phyloP scores from a whole-genome alignment of 2,888 invertebrate genomes.

The Anarsia innoxiella region DNA sequence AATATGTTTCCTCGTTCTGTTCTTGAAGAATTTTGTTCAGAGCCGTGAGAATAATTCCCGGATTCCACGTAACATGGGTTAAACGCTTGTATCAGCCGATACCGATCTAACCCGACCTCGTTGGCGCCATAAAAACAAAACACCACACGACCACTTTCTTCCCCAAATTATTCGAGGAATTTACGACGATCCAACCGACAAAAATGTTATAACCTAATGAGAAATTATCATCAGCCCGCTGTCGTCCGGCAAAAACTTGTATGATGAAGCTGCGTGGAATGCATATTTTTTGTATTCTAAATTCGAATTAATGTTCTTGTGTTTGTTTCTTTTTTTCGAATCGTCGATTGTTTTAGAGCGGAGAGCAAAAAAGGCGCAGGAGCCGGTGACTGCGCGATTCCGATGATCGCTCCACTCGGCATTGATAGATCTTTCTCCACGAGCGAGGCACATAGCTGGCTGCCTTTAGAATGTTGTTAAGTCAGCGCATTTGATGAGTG shows the following conservation, averaged over 20 bases:
- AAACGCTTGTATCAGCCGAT: constrained; percentile 72
- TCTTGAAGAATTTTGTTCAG: too few species aligned
- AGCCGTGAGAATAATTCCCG: constrained; percentile 66
- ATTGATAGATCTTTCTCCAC: constrained; percentile 29
- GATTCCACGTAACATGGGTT: constrained; percentile 72
- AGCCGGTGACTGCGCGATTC: constrained; percentile 60
- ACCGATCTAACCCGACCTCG: constrained; percentile 69
- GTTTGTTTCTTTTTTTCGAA: constrained; percentile 44
- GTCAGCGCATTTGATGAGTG: constrained; percentile 31
- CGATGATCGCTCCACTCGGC: constrained; percentile 29
- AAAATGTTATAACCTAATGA: constrained; percentile 74
- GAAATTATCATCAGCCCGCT: constrained; percentile 70
- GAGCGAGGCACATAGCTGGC: constrained; percentile 38
- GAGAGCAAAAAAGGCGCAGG: constrained; percentile 49
- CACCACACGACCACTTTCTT: constrained; percentile 71
- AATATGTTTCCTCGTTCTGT: too few species aligned
- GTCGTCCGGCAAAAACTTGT: constrained; percentile 59
- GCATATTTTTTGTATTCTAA: constrained; percentile 56
- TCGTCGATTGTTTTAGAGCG: constrained; percentile 60
- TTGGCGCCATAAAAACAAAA: constrained; percentile 76
- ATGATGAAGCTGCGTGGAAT: constrained; percentile 38
- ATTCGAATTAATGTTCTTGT: constrained; percentile 58
- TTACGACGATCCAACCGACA: constrained; percentile 69
- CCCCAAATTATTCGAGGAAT: constrained; percentile 73
- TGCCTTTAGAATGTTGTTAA: constrained; percentile 23